Evolutionary conservation across 2,888 invertebrate species (phyloP).

Genomic region (Smittia sp.): DNA sequence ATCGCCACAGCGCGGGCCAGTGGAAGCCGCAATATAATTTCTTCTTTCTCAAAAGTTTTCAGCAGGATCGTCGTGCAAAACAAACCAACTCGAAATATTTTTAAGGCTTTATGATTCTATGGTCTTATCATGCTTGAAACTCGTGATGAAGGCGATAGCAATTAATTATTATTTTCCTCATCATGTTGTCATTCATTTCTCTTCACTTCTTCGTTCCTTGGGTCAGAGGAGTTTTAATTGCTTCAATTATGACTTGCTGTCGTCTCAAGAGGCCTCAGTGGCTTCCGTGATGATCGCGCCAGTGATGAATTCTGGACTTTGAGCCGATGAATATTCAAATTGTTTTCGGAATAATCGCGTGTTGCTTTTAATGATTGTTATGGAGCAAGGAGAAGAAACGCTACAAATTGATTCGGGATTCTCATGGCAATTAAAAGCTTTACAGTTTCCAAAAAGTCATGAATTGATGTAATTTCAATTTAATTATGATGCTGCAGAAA

Average conservation of each 20-base stretch:
- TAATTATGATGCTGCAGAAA: slow-evolving; percentile 17
- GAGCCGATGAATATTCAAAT: slow-evolving; percentile 10
- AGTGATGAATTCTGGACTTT: background rate
- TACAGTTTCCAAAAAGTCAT: background rate
- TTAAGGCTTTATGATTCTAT: too few relatives aligned
- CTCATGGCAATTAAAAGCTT: background rate
- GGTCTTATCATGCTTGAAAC: slow-evolving; percentile 9
- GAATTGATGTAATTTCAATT: slow-evolving; percentile 18
- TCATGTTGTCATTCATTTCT: slow-evolving; percentile 17
- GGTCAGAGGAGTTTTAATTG: slow-evolving; percentile 17
- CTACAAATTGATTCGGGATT: slow-evolving; percentile 21
- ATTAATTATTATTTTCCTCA: slow-evolving; percentile 30
- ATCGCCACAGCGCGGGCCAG: background rate
- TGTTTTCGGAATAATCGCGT: background rate
- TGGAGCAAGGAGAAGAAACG: background rate
- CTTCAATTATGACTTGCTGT: slow-evolving; percentile 10
- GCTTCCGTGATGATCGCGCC: background rate
- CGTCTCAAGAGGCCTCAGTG: background rate
- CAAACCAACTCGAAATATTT: too few relatives aligned
- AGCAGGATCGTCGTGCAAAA: too few relatives aligned
- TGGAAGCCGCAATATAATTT: too few relatives aligned
- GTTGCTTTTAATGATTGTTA: slow-evolving; percentile 3
- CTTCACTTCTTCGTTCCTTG: background rate
- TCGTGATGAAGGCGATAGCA: background rate
- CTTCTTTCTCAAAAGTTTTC: too few relatives aligned